Evolutionary conservation across 2,888 invertebrate species (phyloP), one percentile per base, ranked within the genome.

Genomic region (Cheilosia vulpina): DNA sequence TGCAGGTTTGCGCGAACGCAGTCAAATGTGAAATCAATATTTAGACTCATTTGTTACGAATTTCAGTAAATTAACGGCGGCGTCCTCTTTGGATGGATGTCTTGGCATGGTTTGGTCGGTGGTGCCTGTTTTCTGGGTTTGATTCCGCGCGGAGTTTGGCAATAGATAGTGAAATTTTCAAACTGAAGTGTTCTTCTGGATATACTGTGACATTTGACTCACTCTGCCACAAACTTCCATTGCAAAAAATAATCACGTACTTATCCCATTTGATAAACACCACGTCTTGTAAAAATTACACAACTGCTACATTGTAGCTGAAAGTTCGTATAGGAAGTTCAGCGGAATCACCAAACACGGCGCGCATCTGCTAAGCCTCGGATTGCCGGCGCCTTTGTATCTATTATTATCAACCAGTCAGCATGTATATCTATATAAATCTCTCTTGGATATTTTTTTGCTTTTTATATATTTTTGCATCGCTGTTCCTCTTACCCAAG

Each of bases 21-120:
- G 55, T 62, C 73, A 21, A 62, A 80, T 80, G 68, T 80, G 73
- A 80, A 80, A 80, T 80, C 73, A 80, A 80, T 75, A 75, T 75
- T 68, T 68, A 80, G 62, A 31, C 80, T 63, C 63, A 80, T 68
- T 75, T 75, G 47, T 68, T 75, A 75, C 73, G 68, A 80, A 68
- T 68, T 75, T 68, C 57, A 62, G 73, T 62, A 62, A 62, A 47
- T 68, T 68, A 57, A 75, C 68, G 62, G 62, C 68, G 62, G 62
- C 68, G 60, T 80, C 11, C 47, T 45, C 38, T 31, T 58, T 47
- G 45, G 19, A 50, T 58, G 62, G 50, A 50, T 65, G 57, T 57
- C 5, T 66, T 47, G 13, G 52, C 24, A 7, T 5, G 19, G 1
- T 43, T 4, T 53, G 21, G n/a, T 4, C n/a, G 13, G 11, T 19